Evolutionary conservation across 2,113 vertebrate species (phyloP).

Genomic region (Mustela nigripes): DNA sequence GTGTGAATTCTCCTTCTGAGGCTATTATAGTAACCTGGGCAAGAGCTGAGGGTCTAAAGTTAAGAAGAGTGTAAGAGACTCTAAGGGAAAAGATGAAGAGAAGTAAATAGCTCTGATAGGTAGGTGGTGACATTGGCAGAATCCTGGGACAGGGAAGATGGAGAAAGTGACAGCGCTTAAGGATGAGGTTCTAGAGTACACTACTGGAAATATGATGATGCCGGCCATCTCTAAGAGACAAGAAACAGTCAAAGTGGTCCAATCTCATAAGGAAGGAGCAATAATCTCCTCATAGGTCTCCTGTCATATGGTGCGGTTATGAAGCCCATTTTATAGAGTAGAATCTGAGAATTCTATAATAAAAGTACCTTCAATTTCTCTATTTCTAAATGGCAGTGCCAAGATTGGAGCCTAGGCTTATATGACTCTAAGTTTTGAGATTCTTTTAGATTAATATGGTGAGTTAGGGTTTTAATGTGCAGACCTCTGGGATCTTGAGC

Average conservation of each 20-base stretch:
- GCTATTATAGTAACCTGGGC: no score
- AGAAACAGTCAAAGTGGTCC: not conserved
- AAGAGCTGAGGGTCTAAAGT: not conserved
- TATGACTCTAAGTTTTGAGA: not conserved
- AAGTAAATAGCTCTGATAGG: not conserved
- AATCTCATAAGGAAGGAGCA: not conserved
- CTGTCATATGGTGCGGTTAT: not conserved
- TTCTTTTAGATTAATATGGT: constrained; percentile 26
- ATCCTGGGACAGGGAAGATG: not conserved
- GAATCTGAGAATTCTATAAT: not conserved
- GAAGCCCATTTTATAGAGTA: not conserved
- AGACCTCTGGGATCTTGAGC: not conserved
- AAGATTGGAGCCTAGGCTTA: not conserved
- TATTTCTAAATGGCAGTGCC: not conserved
- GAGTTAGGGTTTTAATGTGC: not conserved
- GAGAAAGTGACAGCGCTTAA: not conserved
- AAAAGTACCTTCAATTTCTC: not conserved
- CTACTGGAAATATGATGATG: not conserved
- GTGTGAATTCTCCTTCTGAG: not conserved
- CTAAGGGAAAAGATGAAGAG: not conserved
- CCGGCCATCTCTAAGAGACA: not conserved
- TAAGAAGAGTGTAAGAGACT: not conserved
- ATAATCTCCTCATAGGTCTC: not conserved
- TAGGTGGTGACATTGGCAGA: not conserved
- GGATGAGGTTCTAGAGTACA: not conserved